phyloP scores from a whole-genome alignment of 2,797 vertebrate genomes.

The Siniperca obscura region DNA sequence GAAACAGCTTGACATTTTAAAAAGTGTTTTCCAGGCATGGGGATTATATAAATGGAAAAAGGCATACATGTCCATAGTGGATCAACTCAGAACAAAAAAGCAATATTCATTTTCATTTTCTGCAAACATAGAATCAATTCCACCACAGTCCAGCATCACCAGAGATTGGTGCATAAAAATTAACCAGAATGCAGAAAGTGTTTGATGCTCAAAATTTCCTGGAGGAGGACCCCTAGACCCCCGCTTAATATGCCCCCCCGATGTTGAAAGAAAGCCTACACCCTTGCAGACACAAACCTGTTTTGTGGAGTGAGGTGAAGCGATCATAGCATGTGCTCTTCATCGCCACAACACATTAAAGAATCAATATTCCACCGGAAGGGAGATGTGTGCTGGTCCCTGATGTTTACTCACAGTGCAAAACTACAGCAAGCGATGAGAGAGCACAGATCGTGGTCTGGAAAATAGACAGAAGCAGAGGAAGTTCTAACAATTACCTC shows the following conservation, averaged over 20 bases:
- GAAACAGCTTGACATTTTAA: neutral
- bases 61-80: too few relatives aligned
- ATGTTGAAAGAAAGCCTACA: too few relatives aligned
- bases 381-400: slow-evolving; percentile 62
- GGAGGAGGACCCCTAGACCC: too few relatives aligned
- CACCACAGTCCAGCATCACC: too few relatives aligned
- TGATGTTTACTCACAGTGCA: slow-evolving; percentile 69
- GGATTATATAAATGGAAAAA: neutral
- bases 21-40: neutral
- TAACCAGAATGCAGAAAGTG: neutral
- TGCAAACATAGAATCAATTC: neutral
- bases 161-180: neutral
- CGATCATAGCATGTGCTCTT: slow-evolving; percentile 71
- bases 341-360: slow-evolving; percentile 40
- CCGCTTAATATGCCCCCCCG: too few relatives aligned
- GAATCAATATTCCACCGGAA: slow-evolving; percentile 77
- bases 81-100: too few relatives aligned
- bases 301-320: slow-evolving; percentile 66
- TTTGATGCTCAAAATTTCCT: too few relatives aligned
- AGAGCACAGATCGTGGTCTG: slow-evolving; percentile 53
- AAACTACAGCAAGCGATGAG: slow-evolving; percentile 48
- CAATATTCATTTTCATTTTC: neutral
- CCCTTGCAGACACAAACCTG: slow-evolving; percentile 20
- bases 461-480: slow-evolving; percentile 55
- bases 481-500: slow-evolving; percentile 77